These are phyloP conservation scores for Pampusana beccarii DNA, from an alignment of 2,113 vertebrate species.

Conservation along the genomic window DNA sequence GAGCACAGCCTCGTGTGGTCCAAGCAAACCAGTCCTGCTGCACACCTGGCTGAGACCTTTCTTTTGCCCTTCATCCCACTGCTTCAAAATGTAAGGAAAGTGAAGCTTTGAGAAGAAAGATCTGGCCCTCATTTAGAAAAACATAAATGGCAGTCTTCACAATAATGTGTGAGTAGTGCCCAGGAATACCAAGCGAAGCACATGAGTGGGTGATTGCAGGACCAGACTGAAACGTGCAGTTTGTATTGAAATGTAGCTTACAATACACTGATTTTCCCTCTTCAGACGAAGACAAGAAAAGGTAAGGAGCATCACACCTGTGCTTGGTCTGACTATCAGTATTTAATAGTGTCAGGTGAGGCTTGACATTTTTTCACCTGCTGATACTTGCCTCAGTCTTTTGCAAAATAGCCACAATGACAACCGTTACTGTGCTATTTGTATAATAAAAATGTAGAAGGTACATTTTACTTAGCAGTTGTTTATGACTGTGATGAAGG, in stretches of 20 bases:
- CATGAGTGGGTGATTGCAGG: background rate
- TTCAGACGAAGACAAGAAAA: background rate
- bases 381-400: background rate
- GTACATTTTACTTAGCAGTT: background rate
- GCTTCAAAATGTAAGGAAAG: background rate
- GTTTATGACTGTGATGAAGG: slow-evolving; percentile 16
- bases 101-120: background rate
- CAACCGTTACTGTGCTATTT: background rate
- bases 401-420: background rate
- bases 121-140: background rate
- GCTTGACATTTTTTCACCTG: background rate
- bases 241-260: background rate
- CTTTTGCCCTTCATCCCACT: background rate
- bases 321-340: background rate
- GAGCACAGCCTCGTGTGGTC: accelerated
- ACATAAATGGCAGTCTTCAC: background rate
- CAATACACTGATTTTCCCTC: background rate
- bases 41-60: background rate
- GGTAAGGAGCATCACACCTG: background rate
- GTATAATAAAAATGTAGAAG: background rate
- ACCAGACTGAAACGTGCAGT: background rate
- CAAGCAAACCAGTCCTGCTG: background rate
- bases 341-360: background rate
- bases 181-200: background rate
- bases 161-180: background rate